Conservation (phyloP, 2,113 vertebrate genomes). For the Semnornis frantzii region DNA sequence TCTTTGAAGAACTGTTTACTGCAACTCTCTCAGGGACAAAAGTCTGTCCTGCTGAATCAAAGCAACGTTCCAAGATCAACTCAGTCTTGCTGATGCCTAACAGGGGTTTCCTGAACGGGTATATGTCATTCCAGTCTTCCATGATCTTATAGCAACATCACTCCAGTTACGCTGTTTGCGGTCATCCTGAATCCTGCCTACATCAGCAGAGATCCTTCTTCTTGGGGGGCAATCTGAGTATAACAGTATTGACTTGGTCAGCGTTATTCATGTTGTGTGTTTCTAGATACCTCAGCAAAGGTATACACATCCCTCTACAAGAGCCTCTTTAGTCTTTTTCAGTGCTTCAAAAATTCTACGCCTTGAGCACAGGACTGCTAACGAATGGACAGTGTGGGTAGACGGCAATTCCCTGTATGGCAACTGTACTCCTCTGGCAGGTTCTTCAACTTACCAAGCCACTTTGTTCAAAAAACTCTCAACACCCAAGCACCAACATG, state of each 20-base stretch:
- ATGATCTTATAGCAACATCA: neutral
- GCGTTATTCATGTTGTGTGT: neutral
- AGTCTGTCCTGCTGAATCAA: neutral
- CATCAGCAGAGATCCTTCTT: neutral
- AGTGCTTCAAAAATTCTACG: rapidly evolving
- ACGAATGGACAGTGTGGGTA: neutral
- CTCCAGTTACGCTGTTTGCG: neutral
- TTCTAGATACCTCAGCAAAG: neutral
- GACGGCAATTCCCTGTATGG: neutral
- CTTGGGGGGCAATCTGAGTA: neutral
- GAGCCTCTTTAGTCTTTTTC: neutral
- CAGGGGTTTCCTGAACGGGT: neutral
- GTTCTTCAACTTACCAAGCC: neutral
- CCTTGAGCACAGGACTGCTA: neutral
- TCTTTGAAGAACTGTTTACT: neutral
- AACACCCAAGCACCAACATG: neutral
- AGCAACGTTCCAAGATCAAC: neutral
- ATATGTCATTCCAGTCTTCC: neutral
- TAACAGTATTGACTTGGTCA: too few species aligned
- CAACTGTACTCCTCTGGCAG: neutral
- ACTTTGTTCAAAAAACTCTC: neutral
- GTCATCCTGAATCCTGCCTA: neutral
- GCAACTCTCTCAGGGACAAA: neutral
- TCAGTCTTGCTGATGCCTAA: neutral
- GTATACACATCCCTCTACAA: neutral